Conservation (phyloP, 2,797 vertebrate genomes). For the Thripadectes ignobilis region DNA sequence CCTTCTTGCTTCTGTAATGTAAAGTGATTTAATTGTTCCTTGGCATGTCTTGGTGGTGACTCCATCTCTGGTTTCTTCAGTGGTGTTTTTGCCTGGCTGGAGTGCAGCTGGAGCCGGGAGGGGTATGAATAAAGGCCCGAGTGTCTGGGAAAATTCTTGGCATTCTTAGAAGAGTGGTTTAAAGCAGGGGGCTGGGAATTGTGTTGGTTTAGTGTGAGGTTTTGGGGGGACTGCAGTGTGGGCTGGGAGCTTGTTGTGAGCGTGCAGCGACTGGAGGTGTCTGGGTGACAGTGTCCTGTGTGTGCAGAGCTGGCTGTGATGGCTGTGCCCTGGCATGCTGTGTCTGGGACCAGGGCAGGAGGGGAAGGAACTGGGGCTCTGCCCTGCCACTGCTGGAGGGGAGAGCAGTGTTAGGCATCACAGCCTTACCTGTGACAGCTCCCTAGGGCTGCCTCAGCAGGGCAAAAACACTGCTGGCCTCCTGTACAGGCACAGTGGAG, state of each 20-base stretch:
- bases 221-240: neutral
- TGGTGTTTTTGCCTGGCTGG: conserved; percentile 16
- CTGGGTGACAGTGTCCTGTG: neutral
- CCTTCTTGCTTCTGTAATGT: neutral
- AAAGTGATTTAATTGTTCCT: neutral
- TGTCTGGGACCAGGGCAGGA: neutral
- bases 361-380: neutral
- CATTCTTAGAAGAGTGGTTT: conserved; percentile 62
- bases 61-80: neutral
- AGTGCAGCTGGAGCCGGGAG: conserved; percentile 6
- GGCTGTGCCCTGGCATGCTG: neutral
- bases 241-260: neutral
- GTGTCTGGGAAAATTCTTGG: conserved; percentile 77
- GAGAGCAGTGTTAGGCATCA: neutral
- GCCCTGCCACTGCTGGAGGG: neutral
- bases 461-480: neutral
- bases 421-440: neutral
- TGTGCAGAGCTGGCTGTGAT: neutral
- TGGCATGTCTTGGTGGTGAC: neutral
- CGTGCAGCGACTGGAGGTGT: neutral
- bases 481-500: fast-evolving
- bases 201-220: neutral
- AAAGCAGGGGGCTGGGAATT: neutral
- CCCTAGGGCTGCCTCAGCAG: neutral
- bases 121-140: conserved; percentile 31